These are phyloP conservation scores for Ianthella basta DNA, from an alignment of 37 sponge, comb jelly and placozoan species.

Conservation along the genomic window DNA sequence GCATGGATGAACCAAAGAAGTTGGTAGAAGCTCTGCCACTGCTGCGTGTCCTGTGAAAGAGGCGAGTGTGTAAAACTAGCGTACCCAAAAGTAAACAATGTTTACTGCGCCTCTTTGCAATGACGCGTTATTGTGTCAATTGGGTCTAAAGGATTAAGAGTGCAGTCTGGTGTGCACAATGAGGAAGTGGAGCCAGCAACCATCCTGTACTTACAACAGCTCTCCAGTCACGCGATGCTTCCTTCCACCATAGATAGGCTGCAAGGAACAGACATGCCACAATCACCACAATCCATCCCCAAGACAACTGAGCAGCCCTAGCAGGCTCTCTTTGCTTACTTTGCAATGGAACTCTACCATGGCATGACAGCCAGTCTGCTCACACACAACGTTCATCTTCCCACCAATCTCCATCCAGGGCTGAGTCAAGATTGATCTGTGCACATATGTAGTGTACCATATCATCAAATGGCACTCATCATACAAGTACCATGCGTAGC, in stretches of 20 bases:
- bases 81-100: too few relatives aligned
- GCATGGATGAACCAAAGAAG: too few relatives aligned
- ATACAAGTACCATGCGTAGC: too few relatives aligned
- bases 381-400: slow-evolving; percentile 48
- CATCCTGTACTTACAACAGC: slow-evolving; percentile 75
- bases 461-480: background rate
- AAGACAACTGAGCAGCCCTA: background rate
- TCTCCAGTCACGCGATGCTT: slow-evolving; percentile 78
- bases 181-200: background rate
- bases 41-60: too few relatives aligned
- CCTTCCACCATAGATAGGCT: slow-evolving; percentile 68
- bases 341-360: slow-evolving; percentile 67
- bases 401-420: slow-evolving; percentile 86
- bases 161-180: too few relatives aligned
- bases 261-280: background rate
- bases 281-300: too few relatives aligned
- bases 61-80: too few relatives aligned
- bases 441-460: background rate
- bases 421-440: slow-evolving; percentile 62
- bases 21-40: too few relatives aligned
- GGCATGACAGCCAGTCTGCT: slow-evolving; percentile 59
- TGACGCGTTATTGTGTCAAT: too few relatives aligned
- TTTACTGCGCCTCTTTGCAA: too few relatives aligned
- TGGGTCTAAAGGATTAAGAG: too few relatives aligned
- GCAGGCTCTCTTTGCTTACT: slow-evolving; percentile 2